These are phyloP conservation scores for Octodonta nipae DNA, from an alignment of 2,888 invertebrate genomes.

Conservation along the genomic window DNA sequence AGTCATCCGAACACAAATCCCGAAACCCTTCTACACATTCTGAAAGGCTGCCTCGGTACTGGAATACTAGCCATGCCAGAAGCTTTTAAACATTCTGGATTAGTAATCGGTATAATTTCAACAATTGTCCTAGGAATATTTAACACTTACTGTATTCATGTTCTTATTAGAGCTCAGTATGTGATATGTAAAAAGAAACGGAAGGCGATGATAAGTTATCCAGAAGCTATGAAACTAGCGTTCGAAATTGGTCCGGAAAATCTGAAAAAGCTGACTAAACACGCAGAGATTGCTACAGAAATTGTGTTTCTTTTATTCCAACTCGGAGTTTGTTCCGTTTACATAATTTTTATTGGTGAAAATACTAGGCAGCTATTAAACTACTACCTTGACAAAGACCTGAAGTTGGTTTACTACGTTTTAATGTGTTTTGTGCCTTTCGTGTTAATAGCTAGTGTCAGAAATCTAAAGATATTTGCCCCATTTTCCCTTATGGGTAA, in stretches of 20 bases:
- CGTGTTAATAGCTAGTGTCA: neutral
- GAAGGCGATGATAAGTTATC: neutral
- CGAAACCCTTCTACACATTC: neutral
- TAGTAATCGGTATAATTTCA: neutral
- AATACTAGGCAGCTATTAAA: neutral
- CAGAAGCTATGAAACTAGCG: neutral
- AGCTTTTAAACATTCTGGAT: neutral
- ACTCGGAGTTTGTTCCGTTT: neutral
- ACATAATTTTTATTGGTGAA: neutral
- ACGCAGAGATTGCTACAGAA: neutral
- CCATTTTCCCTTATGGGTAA: neutral
- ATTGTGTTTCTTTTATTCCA: neutral
- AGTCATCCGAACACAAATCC: neutral
- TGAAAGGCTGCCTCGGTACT: neutral
- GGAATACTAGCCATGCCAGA: neutral
- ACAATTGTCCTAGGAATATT: neutral
- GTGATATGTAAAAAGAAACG: neutral
- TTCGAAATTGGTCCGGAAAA: neutral
- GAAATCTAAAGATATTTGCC: neutral
- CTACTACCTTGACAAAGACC: neutral
- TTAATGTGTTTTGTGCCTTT: neutral
- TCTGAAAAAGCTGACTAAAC: neutral
- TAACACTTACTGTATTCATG: neutral
- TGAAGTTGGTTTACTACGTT: neutral
- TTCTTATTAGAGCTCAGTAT: neutral